These are phyloP conservation scores for Smittia sp. DNA, from an alignment of 2,888 invertebrate species.

Conservation along the genomic window DNA sequence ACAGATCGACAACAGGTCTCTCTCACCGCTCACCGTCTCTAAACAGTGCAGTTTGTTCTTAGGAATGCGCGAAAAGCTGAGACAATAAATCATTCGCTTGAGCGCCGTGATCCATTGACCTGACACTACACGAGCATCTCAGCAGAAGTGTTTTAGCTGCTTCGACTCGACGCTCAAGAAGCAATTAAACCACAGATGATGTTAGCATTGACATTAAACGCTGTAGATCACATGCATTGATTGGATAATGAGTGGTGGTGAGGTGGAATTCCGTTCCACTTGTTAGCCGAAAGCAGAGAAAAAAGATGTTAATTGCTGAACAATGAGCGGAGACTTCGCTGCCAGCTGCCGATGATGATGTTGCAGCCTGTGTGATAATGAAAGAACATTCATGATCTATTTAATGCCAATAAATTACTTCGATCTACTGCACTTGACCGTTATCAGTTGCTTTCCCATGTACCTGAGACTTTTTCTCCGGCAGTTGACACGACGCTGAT, in stretches of 20 bases:
- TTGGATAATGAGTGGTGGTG: constrained; percentile 19
- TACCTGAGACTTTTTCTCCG: neutral
- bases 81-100: neutral
- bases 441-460: constrained; percentile 29
- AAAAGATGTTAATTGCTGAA: constrained; percentile 5
- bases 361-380: neutral
- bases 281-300: neutral
- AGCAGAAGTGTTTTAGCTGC: neutral
- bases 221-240: constrained; percentile 14
- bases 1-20: neutral
- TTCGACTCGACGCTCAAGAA: neutral
- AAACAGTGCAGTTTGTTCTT: neutral
- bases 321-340: neutral
- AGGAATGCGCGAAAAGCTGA: neutral
- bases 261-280: constrained; percentile 17
- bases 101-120: neutral
- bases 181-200: constrained; percentile 5
- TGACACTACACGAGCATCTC: neutral
- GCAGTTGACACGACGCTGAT: constrained; percentile 10
- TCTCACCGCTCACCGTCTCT: neutral
- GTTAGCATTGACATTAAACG: constrained; percentile 18
- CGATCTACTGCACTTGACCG: neutral
- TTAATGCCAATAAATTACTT: constrained; percentile 13
- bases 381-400: neutral
- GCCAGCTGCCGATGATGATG: neutral